These are phyloP conservation scores for Sarcophaga caerulescens DNA, from an alignment of 2,888 invertebrate genomes.

Conservation along the genomic window DNA sequence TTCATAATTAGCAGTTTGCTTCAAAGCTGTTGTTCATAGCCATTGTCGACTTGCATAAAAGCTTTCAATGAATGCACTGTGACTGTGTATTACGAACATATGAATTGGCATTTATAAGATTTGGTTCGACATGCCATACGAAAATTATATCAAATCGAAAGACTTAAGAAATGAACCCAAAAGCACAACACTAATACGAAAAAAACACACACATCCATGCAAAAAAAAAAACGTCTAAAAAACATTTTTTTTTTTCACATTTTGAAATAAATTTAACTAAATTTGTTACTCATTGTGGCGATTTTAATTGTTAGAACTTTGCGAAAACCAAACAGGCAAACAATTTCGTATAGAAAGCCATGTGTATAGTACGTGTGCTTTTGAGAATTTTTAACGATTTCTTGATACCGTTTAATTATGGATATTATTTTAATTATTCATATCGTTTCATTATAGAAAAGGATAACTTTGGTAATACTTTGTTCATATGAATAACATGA, in stretches of 20 bases:
- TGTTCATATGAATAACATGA: too few species aligned
- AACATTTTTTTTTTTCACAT: not conserved
- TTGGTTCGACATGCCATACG: not conserved
- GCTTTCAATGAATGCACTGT: conserved; percentile 16
- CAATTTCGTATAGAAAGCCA: too few species aligned
- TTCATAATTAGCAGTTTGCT: conserved; percentile 57
- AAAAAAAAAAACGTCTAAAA: not conserved
- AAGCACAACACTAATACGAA: conserved; percentile 29
- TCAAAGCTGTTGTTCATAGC: conserved; percentile 58
- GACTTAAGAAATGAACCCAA: conserved; percentile 66
- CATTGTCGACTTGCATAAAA: conserved; percentile 9
- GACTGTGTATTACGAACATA: conserved; percentile 7
- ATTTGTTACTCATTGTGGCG: too few species aligned
- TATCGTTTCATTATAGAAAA: too few species aligned
- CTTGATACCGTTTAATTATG: too few species aligned
- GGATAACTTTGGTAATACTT: too few species aligned
- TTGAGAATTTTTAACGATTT: too few species aligned
- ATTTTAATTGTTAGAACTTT: too few species aligned
- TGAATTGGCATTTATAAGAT: not conserved
- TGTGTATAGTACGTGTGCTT: too few species aligned
- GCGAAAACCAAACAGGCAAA: too few species aligned
- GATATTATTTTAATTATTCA: too few species aligned
- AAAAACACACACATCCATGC: not conserved
- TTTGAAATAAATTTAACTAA: too few species aligned
- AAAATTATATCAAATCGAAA: conserved; percentile 56